phyloP scores from a whole-genome alignment of 2,888 invertebrate species.

The Conus canariensis region DNA sequence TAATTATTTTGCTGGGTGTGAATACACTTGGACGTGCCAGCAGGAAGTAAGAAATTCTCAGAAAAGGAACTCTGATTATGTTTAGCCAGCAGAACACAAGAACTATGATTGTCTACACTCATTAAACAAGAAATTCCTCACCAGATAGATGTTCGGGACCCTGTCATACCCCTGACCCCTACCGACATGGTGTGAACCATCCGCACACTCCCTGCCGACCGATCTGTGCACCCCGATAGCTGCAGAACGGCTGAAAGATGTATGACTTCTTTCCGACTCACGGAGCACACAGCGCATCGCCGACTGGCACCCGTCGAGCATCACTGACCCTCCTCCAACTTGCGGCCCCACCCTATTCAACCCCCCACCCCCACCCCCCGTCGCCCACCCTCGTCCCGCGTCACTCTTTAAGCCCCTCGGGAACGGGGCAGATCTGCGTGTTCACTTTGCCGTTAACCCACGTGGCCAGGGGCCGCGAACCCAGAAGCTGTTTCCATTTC shows the following conservation, averaged over 20 bases:
- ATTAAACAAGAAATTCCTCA: too few species aligned
- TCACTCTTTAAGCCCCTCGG: not conserved
- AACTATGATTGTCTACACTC: too few species aligned
- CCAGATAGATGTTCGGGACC: too few species aligned
- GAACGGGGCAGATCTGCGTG: not conserved
- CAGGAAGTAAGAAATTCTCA: too few species aligned
- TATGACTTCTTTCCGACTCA: conserved; percentile 8
- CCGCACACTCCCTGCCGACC: too few species aligned
- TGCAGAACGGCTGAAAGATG: conserved; percentile 6
- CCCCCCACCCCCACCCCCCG: not conserved
- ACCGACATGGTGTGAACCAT: too few species aligned
- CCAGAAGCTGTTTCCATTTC: conserved; percentile 32
- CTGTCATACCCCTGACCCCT: too few species aligned
- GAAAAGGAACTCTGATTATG: too few species aligned
- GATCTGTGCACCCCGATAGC: too few species aligned
- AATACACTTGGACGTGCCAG: too few species aligned
- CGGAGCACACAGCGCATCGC: conserved; percentile 18
- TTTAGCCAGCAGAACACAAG: too few species aligned
- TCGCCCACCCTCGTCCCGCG: not conserved
- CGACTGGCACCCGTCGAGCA: conserved; percentile 5
- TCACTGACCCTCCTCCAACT: conserved; percentile 2
- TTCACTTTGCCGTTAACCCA: conserved; percentile 27
- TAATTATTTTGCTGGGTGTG: too few species aligned
- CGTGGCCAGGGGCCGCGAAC: not conserved
- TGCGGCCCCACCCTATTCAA: not conserved